Evolutionary conservation across 2,113 vertebrate genomes (phyloP), one percentile per base, ranked within the genome.

Genomic region (Tylochromis polylepis): DNA sequence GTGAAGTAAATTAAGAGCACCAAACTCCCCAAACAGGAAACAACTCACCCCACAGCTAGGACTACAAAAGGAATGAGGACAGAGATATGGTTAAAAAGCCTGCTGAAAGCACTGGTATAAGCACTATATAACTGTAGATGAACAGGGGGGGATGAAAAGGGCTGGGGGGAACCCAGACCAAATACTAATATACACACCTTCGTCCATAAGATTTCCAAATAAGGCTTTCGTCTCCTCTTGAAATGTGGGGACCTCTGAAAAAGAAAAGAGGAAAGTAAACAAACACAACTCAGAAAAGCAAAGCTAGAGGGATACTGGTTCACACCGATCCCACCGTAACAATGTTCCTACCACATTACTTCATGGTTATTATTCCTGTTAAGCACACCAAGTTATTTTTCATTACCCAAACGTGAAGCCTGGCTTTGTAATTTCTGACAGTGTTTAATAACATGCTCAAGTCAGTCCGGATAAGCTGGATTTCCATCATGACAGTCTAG

Each of bases 201-300:
- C 96, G 96, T 97, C 96, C 96, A 97, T 97, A 97, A 96, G 96
- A 97, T 97, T 97, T 95, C 94, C 95, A 96, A 96, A 93, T 95
- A 94, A 94, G 95, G 95, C 92, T 92, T 91, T 95, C 93, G 92
- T 95, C 95, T 96, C 94, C 95, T 95, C 95, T 94, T 96, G 96
- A 96, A 97, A 96, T 95, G 94, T 95, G 87, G 93, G 94, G 96
- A 97, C 93, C 95, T 95, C 96, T 96, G 91, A 43, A 94, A 95
- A 88, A 92, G 81, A 55, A 15, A 58, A 53, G 24, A 15, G n/a
- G 4, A 24, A 34, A 29, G 53, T 34, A 24, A 58, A 75, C 70
- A 51, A 20, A 51, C 43, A 51, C 3, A 20, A n/a, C n/a, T 77
- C 51, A 51, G 43, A 75, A 51, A 51, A 75, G 8, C 46, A 83